Conservation (phyloP, 2,797 vertebrate genomes). For the Neopelma chrysocephalum region DNA sequence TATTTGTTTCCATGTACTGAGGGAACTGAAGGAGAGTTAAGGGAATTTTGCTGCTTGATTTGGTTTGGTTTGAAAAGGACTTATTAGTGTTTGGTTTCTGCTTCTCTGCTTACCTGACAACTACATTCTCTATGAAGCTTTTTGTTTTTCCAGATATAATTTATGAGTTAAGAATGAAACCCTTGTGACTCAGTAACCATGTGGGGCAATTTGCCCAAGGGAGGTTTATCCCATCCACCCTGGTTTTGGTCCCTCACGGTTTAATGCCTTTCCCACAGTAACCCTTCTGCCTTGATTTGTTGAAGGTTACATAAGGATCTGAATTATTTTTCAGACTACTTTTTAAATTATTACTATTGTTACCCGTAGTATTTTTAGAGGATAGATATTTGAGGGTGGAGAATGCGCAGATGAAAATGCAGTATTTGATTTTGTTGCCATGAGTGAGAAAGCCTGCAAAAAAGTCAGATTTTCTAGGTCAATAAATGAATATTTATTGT, state of each 20-base stretch:
- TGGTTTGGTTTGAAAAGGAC: neutral
- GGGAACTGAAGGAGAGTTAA: neutral
- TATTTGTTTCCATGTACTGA: neutral
- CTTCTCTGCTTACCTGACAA: neutral
- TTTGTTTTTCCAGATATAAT: neutral
- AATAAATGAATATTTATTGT: slow-evolving; percentile 43
- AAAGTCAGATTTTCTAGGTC: slow-evolving; percentile 31
- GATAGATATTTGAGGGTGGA: neutral
- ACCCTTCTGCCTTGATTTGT: neutral
- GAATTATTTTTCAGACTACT: neutral
- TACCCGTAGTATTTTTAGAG: neutral
- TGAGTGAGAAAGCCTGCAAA: neutral
- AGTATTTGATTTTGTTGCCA: neutral
- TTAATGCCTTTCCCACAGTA: neutral
- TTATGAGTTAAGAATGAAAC: neutral
- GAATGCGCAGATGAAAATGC: neutral
- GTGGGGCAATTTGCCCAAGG: neutral
- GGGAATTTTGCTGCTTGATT: neutral
- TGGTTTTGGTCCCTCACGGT: neutral
- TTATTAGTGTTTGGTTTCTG: neutral
- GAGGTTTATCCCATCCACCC: neutral
- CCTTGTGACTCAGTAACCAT: neutral
- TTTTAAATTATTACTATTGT: neutral
- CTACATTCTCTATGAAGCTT: neutral
- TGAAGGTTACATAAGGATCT: neutral